Evolutionary conservation across 92 coral and sea anemone species (phyloP), one percentile per base, ranked within the genome.

Genomic region (Epizoanthus rinbou): DNA sequence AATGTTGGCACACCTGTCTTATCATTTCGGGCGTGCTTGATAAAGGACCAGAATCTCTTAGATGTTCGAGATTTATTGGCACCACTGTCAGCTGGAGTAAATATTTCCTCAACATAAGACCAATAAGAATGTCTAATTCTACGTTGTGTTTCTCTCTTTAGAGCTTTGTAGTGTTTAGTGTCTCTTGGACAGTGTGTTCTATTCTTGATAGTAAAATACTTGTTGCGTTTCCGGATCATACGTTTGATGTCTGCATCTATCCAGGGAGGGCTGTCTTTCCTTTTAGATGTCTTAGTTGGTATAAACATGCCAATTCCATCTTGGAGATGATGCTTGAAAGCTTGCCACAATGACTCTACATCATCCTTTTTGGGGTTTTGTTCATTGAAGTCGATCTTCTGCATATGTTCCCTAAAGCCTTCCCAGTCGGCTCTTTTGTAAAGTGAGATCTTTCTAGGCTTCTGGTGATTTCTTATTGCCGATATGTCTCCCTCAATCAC

Each of bases 361-460:
- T 62, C 31, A 24, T 65, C 76, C 76, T 3, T 57, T 21, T 25
- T 7, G 39, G 57, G 54, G 17, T 2, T 3, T 15, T 7, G 52
- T 74, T 28, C 31, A 2, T 28, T 28, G 31, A 28, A 28, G 31
- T 0, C 2, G 31, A 28, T 28, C 31, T 19, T 11, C 31, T 64
- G 74, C 81, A 80, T 60, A 25, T 86, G 54, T 15, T 33, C 56
- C 79, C 52, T 53, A 41, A 86, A 24, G 15, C 85, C 74, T 35
- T 86, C 85, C 75, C 89, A 71, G 24, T 80, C 89, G 0, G 85
- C 86, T 80, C 60, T 69, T 0, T 70, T 72, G 35, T 31, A 80
- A 39, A 86, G 23, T 21, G 19, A 19, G 1, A 86, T 86, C 81
- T 62, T 58, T 45, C 86, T 80, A 13, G 85, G 85, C 66, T 41